Base-by-base conservation (phyloP, 2,888 invertebrate species). In the Trachelus troglodyta region DNA sequence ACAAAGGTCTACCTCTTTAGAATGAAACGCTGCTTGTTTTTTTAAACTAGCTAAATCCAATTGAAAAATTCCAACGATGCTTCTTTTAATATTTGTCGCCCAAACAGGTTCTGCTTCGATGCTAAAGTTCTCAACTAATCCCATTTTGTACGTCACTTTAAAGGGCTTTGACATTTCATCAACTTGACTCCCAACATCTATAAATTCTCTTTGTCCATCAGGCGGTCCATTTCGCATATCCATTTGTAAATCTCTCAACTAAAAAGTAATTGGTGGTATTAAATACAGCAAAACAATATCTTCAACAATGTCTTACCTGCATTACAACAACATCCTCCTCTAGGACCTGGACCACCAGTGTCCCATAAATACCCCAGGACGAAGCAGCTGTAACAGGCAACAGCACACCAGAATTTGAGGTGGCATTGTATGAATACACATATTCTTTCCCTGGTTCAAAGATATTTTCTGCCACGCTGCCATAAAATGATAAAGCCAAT, bases 21-120 rank as follows among this genome's bases (percentile, higher is more conserved):
- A 88, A 79, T 89, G 86, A 79, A 90, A 91, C 12, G 90, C 91
- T 69, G 84, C 83, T 80, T 88, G 82, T 4, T 86, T 86, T 34
- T 88, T 84, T 78, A 91, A 82, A 77, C 78, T 83, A 12, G 77
- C 73, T n/a, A 90, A 83, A 82, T 94, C 94, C 40, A 95, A 89
- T 85, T 95, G 95, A 40, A 95, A 92, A 81, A 94, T 94, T 30
- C 94, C 93, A 1, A 95, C 94, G 73, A 95, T 92, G 1, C 94
- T 95, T 75, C 95, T 91, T 87, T 95, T 95, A 77, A 95, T 92
- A 86, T 95, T 95, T 34, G 93, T 93, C 0, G 94, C 93, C 95
- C 95, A 95, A 1, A 93, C 91, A 0, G 94, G 93, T 84, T 95
- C 95, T 37, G 79, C 76, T 81, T 87, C 88, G 12, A 86, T 83